phyloP scores from a whole-genome alignment of 1,140 invertebrate species.

The Potamilus streckersoni region DNA sequence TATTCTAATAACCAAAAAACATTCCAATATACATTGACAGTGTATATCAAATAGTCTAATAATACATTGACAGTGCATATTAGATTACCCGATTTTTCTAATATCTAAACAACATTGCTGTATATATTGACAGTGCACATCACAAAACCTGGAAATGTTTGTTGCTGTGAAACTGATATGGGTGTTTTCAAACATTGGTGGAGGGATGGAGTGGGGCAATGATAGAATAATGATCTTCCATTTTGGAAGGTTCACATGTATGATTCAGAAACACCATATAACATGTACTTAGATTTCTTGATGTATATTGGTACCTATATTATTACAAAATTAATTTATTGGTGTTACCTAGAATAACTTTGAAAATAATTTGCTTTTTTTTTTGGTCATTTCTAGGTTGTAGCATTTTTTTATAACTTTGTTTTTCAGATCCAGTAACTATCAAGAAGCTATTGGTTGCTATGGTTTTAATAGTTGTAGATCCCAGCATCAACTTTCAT shows the following conservation, averaged over 20 bases:
- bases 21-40: too few relatives aligned
- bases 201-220: background rate
- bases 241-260: too few relatives aligned
- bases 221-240: too few relatives aligned
- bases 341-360: too few relatives aligned
- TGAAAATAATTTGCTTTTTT: too few relatives aligned
- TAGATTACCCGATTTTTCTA: too few relatives aligned
- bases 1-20: too few relatives aligned
- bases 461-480: slow-evolving; percentile 55
- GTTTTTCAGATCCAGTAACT: slow-evolving; percentile 48
- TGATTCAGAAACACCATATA: too few relatives aligned
- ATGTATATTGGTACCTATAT: background rate
- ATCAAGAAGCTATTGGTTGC: slow-evolving; percentile 57
- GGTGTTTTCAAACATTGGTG: background rate
- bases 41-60: too few relatives aligned
- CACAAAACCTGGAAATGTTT: background rate
- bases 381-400: background rate
- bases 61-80: too few relatives aligned
- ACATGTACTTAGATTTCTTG: background rate
- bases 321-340: background rate
- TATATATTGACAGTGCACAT: background rate
- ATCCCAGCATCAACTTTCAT: slow-evolving; percentile 40
- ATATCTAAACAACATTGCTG: too few relatives aligned
- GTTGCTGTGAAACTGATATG: slow-evolving; percentile 3
- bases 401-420: background rate